A percentile compares a stretch with the other conserved stretches of the same genome.
Conservation (phyloP, 1,140 invertebrate species). For the Nautilus pompilius region DNA sequence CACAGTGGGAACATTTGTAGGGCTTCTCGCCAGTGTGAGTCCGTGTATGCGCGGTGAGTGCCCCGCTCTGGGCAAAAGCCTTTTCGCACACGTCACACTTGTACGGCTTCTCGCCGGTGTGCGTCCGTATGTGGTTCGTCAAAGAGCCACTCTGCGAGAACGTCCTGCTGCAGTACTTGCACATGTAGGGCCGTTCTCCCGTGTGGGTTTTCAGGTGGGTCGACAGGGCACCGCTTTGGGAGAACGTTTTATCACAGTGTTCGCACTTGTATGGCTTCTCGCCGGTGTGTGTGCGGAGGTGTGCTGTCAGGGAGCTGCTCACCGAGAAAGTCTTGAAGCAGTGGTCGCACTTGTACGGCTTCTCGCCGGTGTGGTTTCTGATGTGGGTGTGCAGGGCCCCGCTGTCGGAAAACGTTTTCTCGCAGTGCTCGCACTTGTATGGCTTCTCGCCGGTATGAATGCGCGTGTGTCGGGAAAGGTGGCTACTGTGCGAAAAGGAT, state of each 20-base stretch:
- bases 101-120: constrained; percentile 34
- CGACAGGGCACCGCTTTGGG: constrained; percentile 62
- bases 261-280: constrained; percentile 52
- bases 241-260: constrained; percentile 52
- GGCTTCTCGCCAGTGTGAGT: constrained; percentile 47
- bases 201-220: constrained; percentile 57
- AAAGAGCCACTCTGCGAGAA: constrained; percentile 74
- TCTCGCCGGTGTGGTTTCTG: background rate
- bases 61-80: constrained; percentile 32
- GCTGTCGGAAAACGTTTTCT: background rate
- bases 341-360: background rate
- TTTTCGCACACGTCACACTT: constrained; percentile 35
- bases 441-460: constrained; percentile 1
- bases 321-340: constrained; percentile 22
- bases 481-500: constrained; percentile 45
- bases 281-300: constrained; percentile 38
- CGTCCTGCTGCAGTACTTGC: constrained; percentile 66
- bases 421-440: constrained; percentile 4
- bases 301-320: constrained; percentile 14
- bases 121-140: constrained; percentile 63
- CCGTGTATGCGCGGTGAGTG: constrained; percentile 39
- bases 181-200: constrained; percentile 66
- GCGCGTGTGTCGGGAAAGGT: constrained; percentile 13
- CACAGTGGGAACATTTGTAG: constrained; percentile 17
- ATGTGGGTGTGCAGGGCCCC: background rate